Base-by-base conservation (phyloP, 2,888 invertebrate species). In the Reticulitermes lucifugus region DNA sequence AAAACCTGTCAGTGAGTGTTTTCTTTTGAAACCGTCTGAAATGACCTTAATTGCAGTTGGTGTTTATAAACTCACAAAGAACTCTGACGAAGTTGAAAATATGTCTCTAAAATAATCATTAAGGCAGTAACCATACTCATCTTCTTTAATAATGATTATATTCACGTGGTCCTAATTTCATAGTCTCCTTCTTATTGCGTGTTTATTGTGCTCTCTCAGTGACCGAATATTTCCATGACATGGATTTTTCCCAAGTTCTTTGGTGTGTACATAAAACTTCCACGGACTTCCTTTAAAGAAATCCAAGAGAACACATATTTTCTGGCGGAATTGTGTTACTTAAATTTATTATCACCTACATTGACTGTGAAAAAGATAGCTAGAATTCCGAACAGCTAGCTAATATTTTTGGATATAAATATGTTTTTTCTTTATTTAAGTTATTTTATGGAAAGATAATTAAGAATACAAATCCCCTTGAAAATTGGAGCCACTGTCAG, bases 381-480 rank as follows among this genome's bases (percentile, higher is more conserved):
- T 41, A 70, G 7, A 73, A n/a, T 65, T 77, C 46, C 22, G 22
- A 77, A 46, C 5, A 77, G 9, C 46, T 46, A 46, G 22, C 29
- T 22, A 51, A 46, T 77, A 77, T 77, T 43, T 46, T 71, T 83
- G 43, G 43, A 60, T 35, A 83, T 10, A 70, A n/a, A 46, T 46
- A 43, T 12, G 22, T 46, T 14, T 0, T 51, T 55, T 83, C 29
- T 60, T 65, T 83, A 10, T 41, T 60, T 41, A 41, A 70, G 41
- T 41, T 43, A 46, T 46, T 41, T 65, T 43, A 43, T 70, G 82
- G 70, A 65, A 84, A 77, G 79, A 55, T 43, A 84, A 79, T 84
- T 84, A 84, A 84, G 84, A 84, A 84, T 84, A 84, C 84, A 46
- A 9, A 84, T 84, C 84, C 84, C 43, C 25, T 14, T 25, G 35